Evolutionary conservation across 2,113 vertebrate genomes (phyloP).

Genomic region (Cyanoramphus novaezelandiae): DNA sequence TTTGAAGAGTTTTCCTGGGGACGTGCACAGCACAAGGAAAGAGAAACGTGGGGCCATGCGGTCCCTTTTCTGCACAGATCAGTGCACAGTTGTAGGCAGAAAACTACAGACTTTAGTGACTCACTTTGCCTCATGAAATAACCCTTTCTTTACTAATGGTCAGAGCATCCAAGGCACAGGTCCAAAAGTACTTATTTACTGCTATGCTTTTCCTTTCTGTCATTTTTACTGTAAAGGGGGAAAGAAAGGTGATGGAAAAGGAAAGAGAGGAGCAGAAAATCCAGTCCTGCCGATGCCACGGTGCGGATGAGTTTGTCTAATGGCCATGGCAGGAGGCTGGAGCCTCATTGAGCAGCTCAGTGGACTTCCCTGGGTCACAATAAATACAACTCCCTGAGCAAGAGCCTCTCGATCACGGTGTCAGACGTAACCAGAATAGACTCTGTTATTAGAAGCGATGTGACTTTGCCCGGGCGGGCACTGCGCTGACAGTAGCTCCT

Average conservation of each 20-base stretch:
- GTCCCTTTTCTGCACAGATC: background rate
- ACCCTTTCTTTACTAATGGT: background rate
- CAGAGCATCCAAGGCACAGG: background rate
- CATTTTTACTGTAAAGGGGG: background rate
- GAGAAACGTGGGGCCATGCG: background rate
- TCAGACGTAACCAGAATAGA: constrained; percentile 76
- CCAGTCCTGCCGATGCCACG: background rate
- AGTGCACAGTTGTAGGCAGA: background rate
- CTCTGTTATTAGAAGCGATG: constrained; percentile 73
- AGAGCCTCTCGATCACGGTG: constrained; percentile 52
- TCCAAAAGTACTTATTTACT: background rate
- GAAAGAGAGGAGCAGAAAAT: background rate
- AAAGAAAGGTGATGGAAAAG: background rate
- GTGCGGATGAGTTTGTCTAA: constrained; percentile 17
- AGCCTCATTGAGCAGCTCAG: background rate
- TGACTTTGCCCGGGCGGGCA: constrained; percentile 61
- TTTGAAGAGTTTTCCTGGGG: background rate
- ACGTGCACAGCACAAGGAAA: background rate
- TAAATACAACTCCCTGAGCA: constrained; percentile 9
- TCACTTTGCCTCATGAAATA: background rate
- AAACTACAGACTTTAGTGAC: background rate
- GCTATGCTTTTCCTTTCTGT: background rate
- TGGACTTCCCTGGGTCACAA: constrained; percentile 4
- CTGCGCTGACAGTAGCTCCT: constrained; percentile 70
- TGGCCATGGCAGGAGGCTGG: background rate